A percentile compares a stretch with the other conserved stretches of the same genome.
Conservation (phyloP, 2,888 invertebrate species). For the Drosophila subsilvestris region DNA sequence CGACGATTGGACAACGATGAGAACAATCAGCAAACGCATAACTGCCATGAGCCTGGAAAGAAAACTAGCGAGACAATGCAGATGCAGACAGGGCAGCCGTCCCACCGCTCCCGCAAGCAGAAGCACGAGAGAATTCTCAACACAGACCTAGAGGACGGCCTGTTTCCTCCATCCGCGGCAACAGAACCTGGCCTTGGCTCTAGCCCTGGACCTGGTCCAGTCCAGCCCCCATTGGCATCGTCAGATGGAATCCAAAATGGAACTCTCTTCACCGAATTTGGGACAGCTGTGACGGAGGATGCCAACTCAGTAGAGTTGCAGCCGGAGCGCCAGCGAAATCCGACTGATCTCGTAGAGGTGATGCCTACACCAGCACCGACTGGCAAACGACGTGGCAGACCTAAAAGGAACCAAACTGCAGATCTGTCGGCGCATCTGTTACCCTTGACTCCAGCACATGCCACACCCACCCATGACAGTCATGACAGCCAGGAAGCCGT, state of each 20-base stretch:
- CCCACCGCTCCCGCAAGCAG: constrained; percentile 80
- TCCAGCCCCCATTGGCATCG: neutral
- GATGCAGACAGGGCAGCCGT: constrained; percentile 24
- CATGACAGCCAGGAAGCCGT: constrained; percentile 19
- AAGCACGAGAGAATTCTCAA: constrained; percentile 79
- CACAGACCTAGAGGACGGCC: constrained; percentile 72
- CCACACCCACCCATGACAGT: constrained; percentile 4
- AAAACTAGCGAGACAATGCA: constrained; percentile 35
- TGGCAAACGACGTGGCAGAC: constrained; percentile 84
- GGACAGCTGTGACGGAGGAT: neutral
- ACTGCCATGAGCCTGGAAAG: constrained; percentile 48
- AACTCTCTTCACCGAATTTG: constrained; percentile 3
- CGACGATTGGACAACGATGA: constrained; percentile 75
- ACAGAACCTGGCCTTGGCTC: neutral
- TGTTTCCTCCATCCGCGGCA: constrained; percentile 35
- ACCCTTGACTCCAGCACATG: neutral
- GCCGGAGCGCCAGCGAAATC: constrained; percentile 2
- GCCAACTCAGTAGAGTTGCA: constrained; percentile 21
- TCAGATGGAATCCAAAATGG: constrained; percentile 24
- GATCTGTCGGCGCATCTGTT: neutral
- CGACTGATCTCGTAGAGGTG: neutral
- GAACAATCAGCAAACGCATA: constrained; percentile 62
- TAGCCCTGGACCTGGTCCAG: neutral
- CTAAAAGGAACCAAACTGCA: constrained; percentile 80
- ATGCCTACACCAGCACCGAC: constrained; percentile 32